Percentiles rank a stretch among this genome's conserved stretches.
Evolutionary conservation across 2,888 invertebrate species (phyloP).

Genomic region (Cheilosia impressa): DNA sequence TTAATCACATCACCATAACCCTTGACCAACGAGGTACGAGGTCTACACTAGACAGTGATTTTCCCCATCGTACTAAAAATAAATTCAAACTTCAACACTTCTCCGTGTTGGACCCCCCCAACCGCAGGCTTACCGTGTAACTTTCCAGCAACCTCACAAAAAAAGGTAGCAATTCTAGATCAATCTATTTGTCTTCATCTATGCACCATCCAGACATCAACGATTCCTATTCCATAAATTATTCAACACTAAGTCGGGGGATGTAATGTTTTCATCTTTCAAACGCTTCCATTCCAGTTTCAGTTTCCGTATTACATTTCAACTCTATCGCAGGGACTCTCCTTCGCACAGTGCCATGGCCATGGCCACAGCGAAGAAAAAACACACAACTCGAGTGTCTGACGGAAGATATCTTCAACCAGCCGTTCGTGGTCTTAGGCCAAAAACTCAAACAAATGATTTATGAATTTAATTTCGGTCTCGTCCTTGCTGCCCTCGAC

Average conservation of each 20-base stretch:
- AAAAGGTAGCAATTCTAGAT: constrained; percentile 29
- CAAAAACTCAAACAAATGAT: constrained; percentile 73
- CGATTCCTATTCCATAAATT: constrained; percentile 66
- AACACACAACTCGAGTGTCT: constrained; percentile 29
- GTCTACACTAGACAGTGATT: constrained; percentile 26
- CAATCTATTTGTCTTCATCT: constrained; percentile 74
- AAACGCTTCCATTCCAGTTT: constrained; percentile 31
- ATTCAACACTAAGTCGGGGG: constrained; percentile 61
- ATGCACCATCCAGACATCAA: constrained; percentile 66
- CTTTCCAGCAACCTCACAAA: constrained; percentile 10
- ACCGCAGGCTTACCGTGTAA: constrained; percentile 9
- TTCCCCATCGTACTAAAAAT: constrained; percentile 49
- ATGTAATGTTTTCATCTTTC: constrained; percentile 60
- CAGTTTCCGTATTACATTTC: constrained; percentile 12
- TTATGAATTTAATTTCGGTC: constrained; percentile 71
- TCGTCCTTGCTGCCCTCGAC: constrained; percentile 23
- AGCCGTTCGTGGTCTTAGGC: constrained; percentile 49
- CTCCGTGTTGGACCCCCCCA: neutral
- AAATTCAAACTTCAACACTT: constrained; percentile 37
- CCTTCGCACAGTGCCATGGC: no score
- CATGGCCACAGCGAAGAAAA: no score
- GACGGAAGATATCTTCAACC: constrained; percentile 43
- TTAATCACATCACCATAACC: constrained; percentile 58
- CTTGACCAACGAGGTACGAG: neutral
- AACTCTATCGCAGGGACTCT: constrained; percentile 20